phyloP scores from a whole-genome alignment of 2,797 vertebrate species.

The Oreonectes daqikongensis region DNA sequence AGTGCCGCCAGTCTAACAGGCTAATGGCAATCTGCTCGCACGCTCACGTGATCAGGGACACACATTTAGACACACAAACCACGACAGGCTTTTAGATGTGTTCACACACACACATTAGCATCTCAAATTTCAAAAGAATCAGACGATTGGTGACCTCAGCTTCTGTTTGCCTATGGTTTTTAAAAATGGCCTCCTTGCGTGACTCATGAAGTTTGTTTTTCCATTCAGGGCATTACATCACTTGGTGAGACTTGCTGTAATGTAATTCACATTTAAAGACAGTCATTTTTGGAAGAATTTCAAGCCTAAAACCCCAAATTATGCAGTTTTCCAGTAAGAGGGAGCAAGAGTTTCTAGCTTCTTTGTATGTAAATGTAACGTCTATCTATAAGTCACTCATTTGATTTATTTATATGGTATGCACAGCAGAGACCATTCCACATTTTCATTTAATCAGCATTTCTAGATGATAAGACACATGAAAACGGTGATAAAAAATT shows the following conservation, averaged over 20 bases:
- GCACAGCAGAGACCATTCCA: no score
- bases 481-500: no score
- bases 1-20: conserved; percentile 22
- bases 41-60: conserved; percentile 2
- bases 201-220: conserved; percentile 34
- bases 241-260: conserved; percentile 2
- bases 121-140: conserved; percentile 24
- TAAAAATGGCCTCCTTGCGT: conserved; percentile 25
- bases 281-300: not conserved
- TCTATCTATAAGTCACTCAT: not conserved
- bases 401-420: conserved; percentile 28
- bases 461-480: no score
- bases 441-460: no score
- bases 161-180: conserved; percentile 26
- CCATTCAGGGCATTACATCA: conserved; percentile 19
- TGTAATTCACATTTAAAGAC: not conserved
- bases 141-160: not conserved
- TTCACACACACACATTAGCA: conserved; percentile 13
- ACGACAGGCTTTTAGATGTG: not conserved
- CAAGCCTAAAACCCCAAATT: not conserved
- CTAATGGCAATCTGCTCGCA: conserved; percentile 39
- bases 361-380: not conserved
- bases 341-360: not conserved
- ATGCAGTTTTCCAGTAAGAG: not conserved
- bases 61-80: conserved; percentile 3